These are phyloP conservation scores for Brachypteracias leptosomus DNA, from an alignment of 2,113 vertebrate species.

Conservation along the genomic window DNA sequence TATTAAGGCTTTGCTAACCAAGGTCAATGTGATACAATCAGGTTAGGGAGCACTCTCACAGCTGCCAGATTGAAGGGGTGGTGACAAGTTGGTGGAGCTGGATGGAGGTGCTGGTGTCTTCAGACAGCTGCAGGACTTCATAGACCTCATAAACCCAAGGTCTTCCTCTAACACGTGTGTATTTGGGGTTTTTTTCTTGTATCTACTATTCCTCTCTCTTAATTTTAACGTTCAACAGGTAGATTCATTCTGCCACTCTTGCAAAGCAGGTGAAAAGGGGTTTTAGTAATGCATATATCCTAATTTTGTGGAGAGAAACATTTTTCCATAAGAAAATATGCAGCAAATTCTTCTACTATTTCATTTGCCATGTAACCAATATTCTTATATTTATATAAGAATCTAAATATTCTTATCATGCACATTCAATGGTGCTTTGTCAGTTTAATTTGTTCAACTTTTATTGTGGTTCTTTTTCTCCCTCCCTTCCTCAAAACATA, in stretches of 20 bases:
- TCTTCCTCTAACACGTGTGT: background rate
- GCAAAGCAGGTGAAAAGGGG: background rate
- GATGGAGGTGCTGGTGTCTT: background rate
- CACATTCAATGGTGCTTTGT: background rate
- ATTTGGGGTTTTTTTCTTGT: background rate
- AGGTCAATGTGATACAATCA: rapidly evolving
- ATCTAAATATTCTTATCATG: background rate
- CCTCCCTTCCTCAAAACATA: background rate
- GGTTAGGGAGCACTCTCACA: background rate
- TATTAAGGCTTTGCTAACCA: background rate
- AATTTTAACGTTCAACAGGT: background rate
- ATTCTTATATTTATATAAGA: too few species aligned
- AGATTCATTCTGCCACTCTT: background rate
- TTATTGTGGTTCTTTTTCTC: background rate
- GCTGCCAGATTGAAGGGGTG: background rate
- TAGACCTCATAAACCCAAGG: background rate
- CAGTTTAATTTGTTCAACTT: background rate
- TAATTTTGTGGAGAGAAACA: background rate
- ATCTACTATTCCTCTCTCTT: background rate
- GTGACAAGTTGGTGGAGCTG: background rate
- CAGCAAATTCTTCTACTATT: background rate
- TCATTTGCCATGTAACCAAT: background rate
- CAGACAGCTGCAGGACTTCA: background rate
- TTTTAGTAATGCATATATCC: background rate
- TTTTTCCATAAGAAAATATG: background rate